Evolutionary conservation across 2,797 vertebrate genomes (phyloP).

Genomic region (Gymnopithys bicolor): DNA sequence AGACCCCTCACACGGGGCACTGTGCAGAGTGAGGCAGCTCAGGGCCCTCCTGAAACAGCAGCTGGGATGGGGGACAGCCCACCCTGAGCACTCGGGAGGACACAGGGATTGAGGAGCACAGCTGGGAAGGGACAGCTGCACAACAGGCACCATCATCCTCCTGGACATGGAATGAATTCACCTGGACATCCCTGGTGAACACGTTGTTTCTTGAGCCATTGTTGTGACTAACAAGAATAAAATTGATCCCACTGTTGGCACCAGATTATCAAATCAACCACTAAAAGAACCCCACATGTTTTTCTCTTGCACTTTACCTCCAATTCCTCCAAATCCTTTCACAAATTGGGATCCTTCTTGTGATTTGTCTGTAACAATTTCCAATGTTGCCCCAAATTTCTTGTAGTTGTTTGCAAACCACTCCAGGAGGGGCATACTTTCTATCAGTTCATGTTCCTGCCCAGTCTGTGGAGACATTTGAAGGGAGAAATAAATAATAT

Average conservation of each 20-base stretch:
- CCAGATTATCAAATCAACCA: background rate
- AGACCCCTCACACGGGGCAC: background rate
- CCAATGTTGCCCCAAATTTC: conserved; percentile 98
- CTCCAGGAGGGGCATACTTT: conserved; percentile 98
- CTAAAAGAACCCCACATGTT: background rate
- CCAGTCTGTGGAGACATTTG: conserved; percentile 83
- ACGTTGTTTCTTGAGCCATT: background rate
- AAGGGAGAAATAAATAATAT: background rate
- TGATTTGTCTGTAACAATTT: conserved; percentile 99
- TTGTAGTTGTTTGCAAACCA: conserved; percentile 99
- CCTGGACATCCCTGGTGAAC: background rate
- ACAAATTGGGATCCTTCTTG: conserved; percentile 99
- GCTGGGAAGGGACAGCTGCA: background rate
- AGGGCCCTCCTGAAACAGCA: background rate
- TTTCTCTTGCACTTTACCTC: conserved; percentile 82
- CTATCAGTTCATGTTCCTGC: conserved; percentile 97
- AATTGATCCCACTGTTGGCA: background rate
- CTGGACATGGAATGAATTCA: background rate
- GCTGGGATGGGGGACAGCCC: background rate
- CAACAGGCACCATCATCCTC: background rate
- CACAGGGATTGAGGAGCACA: background rate
- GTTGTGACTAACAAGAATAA: fast-evolving
- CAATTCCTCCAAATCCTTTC: conserved; percentile 99
- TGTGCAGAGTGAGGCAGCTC: background rate
- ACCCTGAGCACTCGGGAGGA: background rate